phyloP scores from a whole-genome alignment of 2,888 invertebrate species.

The Cephus runcator region DNA sequence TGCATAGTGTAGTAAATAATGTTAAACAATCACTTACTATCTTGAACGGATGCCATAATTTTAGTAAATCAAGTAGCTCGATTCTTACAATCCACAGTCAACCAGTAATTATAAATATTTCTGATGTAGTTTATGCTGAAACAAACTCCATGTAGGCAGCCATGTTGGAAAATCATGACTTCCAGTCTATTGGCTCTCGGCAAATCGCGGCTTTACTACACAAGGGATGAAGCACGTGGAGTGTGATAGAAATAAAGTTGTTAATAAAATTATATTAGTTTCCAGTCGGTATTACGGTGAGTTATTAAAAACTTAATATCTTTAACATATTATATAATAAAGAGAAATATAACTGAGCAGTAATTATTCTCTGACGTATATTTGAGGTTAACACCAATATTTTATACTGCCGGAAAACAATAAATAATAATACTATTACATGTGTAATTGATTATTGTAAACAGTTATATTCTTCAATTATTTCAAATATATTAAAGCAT shows the following conservation, averaged over 20 bases:
- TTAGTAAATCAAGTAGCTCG: background rate
- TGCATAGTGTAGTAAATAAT: background rate
- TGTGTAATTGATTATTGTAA: background rate
- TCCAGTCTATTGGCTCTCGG: constrained; percentile 31
- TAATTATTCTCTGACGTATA: background rate
- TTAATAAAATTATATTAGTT: background rate
- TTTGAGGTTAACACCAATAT: background rate
- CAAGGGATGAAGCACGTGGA: background rate
- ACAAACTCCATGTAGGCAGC: background rate
- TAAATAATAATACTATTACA: constrained; percentile 2
- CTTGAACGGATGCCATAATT: constrained; percentile 23
- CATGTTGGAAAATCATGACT: constrained; percentile 24
- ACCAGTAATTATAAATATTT: background rate
- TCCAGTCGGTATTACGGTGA: background rate
- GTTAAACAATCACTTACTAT: constrained; percentile 19
- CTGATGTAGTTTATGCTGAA: background rate
- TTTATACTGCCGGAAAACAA: constrained; percentile 13
- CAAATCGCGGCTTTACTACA: background rate
- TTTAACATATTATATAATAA: background rate
- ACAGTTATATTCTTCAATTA: background rate
- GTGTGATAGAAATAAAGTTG: background rate
- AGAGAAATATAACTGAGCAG: background rate
- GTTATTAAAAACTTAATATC: background rate
- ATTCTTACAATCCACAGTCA: background rate
- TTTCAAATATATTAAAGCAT: background rate